These are phyloP conservation scores for Emys orbicularis DNA, from an alignment of 2,797 vertebrate species.

Conservation along the genomic window DNA sequence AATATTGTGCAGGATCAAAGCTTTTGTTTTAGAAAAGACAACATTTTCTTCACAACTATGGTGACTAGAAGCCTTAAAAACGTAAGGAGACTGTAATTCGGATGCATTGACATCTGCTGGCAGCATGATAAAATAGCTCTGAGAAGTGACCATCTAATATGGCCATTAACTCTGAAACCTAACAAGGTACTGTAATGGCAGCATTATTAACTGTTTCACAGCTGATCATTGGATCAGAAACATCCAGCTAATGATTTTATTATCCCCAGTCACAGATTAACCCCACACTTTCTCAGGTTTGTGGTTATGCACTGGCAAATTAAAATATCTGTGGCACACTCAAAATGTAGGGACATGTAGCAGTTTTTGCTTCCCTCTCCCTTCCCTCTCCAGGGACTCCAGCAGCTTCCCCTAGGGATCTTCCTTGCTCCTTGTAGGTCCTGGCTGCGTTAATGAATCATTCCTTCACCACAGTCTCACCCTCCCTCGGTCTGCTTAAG, in stretches of 20 bases:
- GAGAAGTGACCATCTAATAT: background rate
- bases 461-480: background rate
- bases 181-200: background rate
- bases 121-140: background rate
- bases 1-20: rapidly evolving
- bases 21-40: background rate
- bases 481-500: background rate
- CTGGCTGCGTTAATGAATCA: background rate
- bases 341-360: background rate
- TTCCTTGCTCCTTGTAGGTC: background rate
- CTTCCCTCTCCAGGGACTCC: too few relatives aligned
- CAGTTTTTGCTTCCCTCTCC: too few relatives aligned
- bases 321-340: background rate
- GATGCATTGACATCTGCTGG: background rate
- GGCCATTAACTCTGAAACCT: background rate
- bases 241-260: background rate
- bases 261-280: background rate
- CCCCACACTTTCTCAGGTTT: background rate
- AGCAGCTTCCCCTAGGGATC: background rate
- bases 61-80: rapidly evolving
- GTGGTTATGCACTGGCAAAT: background rate
- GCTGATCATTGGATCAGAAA: background rate
- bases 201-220: background rate
- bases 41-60: rapidly evolving
- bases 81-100: background rate